Percentiles rank a stretch among this genome's conserved stretches.
Conservation (phyloP, 2,797 vertebrate species). For the Uromys caudimaculatus region DNA sequence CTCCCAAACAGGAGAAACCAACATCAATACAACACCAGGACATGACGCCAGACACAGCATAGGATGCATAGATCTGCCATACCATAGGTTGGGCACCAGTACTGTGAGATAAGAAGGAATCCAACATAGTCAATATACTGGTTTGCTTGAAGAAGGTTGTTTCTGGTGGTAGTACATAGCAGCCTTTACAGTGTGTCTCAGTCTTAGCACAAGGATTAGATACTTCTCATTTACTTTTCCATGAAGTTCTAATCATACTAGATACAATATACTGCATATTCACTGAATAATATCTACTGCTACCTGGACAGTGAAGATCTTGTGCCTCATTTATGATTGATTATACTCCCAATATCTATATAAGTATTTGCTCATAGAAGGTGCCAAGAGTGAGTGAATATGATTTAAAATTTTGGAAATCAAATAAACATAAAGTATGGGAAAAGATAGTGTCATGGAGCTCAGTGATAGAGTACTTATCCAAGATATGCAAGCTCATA, state of each 20-base stretch:
- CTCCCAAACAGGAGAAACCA: not conserved
- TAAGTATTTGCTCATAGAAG: not conserved
- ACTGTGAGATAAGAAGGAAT: not conserved
- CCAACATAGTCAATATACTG: not conserved
- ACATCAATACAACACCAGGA: not conserved
- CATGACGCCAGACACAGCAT: not conserved
- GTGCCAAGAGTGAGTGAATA: not conserved
- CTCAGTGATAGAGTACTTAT: not conserved
- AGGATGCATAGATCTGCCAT: not conserved
- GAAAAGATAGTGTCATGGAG: not conserved
- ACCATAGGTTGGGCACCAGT: not conserved
- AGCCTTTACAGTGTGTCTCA: not conserved
- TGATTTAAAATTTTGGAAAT: conserved; percentile 45
- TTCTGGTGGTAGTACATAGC: not conserved
- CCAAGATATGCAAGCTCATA: not conserved
- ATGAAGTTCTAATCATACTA: not conserved
- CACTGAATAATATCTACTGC: not conserved
- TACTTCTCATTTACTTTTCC: not conserved
- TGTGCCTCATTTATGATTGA: not conserved
- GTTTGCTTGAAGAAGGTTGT: conserved; percentile 3
- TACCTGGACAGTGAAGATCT: not conserved
- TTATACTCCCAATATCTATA: not conserved
- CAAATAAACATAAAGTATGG: conserved; percentile 4
- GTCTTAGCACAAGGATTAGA: not conserved
- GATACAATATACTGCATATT: not conserved